Evolutionary conservation across 64 coral and sea anemone species (phyloP).

Genomic region (Actinia equina): DNA sequence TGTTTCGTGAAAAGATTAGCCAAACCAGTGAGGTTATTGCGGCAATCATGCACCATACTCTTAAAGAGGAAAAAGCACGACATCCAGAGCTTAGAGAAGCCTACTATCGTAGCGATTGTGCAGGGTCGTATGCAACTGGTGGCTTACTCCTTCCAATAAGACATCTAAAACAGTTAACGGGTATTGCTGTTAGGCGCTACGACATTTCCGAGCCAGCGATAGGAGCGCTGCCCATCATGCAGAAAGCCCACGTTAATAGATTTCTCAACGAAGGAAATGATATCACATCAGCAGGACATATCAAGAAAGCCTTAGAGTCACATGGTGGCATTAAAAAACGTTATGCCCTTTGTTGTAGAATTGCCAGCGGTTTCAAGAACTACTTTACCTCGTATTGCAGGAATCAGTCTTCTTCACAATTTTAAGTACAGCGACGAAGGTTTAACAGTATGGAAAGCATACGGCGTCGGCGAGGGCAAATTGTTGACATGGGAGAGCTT

Average conservation of each 20-base stretch:
- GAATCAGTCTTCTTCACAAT: slow-evolving; percentile 11
- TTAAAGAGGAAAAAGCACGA: slow-evolving; percentile 1
- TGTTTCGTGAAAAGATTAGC: slow-evolving; percentile 3
- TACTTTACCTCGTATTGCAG: neutral
- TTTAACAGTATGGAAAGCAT: slow-evolving; percentile 11
- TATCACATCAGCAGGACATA: neutral
- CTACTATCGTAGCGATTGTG: slow-evolving; percentile 5
- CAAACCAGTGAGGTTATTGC: slow-evolving; percentile 5
- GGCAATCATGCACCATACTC: slow-evolving; percentile 15
- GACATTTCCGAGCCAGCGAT: slow-evolving; percentile 15
- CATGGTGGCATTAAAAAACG: neutral
- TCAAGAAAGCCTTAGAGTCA: slow-evolving; percentile 19
- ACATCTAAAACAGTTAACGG: neutral
- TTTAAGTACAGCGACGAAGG: slow-evolving; percentile 6
- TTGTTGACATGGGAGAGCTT: slow-evolving; percentile 13
- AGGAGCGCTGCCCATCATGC: slow-evolving; percentile 7
- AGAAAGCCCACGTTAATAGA: slow-evolving; percentile 4
- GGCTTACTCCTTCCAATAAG: slow-evolving; percentile 2
- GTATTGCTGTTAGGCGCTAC: slow-evolving; percentile 1
- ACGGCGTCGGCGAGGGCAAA: neutral
- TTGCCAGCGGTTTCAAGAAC: neutral
- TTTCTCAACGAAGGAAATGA: slow-evolving; percentile 16
- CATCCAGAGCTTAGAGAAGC: neutral
- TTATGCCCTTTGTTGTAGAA: slow-evolving; percentile 13
- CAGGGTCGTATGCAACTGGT: slow-evolving; percentile 18